Percentiles rank a stretch among this genome's conserved stretches.
Evolutionary conservation across 2,888 invertebrate genomes (phyloP).

Genomic region (Eubasilissa splendida): DNA sequence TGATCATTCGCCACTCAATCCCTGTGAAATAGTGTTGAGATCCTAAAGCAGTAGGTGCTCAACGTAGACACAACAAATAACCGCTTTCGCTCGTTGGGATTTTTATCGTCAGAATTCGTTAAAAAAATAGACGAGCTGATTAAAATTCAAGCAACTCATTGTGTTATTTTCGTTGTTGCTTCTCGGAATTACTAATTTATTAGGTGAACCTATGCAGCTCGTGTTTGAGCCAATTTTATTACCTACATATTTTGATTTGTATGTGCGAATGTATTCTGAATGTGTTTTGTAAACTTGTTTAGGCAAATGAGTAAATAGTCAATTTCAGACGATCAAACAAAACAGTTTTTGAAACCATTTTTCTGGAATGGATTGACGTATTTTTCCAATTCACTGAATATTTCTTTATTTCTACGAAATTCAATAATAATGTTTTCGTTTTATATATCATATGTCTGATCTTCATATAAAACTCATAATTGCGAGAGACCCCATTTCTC

Average conservation of each 20-base stretch:
- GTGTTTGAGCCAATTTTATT: not conserved
- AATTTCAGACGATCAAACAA: too few relatives aligned
- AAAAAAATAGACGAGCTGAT: slow-evolving; percentile 13
- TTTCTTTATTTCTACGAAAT: too few relatives aligned
- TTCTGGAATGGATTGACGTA: too few relatives aligned
- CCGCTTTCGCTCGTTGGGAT: slow-evolving; percentile 4
- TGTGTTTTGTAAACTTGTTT: not conserved
- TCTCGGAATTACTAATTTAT: slow-evolving; percentile 29
- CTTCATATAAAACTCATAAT: too few relatives aligned
- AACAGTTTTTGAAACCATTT: too few relatives aligned
- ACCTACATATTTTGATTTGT: not conserved
- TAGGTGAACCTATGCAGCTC: not conserved
- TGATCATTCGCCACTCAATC: slow-evolving; percentile 41
- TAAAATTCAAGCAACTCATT: slow-evolving; percentile 26
- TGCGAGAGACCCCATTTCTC: too few relatives aligned
- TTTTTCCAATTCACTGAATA: too few relatives aligned
- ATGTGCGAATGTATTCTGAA: not conserved
- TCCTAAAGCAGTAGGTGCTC: slow-evolving; percentile 19
- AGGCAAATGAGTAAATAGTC: too few relatives aligned
- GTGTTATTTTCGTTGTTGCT: slow-evolving; percentile 22
- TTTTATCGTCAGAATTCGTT: slow-evolving; percentile 28
- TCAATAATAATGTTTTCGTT: too few relatives aligned
- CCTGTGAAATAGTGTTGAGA: slow-evolving; percentile 29
- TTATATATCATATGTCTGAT: too few relatives aligned
- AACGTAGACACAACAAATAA: slow-evolving; percentile 35